A percentile compares a stretch with the other conserved stretches of the same genome.
Conservation (phyloP, 2,113 vertebrate genomes). For the Spilogale gracilis region DNA sequence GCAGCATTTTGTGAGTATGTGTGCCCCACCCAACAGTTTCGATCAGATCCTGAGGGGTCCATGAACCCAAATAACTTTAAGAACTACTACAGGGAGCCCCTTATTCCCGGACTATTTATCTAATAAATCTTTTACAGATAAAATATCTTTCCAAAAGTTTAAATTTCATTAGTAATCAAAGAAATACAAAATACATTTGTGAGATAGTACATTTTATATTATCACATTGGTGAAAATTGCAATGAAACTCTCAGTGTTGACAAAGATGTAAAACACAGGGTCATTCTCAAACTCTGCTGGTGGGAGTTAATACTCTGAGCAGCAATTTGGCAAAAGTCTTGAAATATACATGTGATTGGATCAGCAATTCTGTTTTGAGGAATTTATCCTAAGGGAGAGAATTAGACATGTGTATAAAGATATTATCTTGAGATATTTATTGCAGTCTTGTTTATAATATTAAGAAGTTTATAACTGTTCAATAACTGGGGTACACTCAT, state of each 20-base stretch:
- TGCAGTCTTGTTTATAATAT: background rate
- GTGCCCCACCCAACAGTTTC: background rate
- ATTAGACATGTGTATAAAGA: background rate
- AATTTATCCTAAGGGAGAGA: constrained; percentile 44
- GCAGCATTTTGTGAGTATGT: background rate
- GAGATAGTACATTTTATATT: background rate
- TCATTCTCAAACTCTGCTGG: background rate
- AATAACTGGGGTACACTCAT: background rate
- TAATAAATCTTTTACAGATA: background rate
- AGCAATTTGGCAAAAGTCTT: constrained; percentile 42
- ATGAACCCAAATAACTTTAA: background rate
- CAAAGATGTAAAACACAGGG: background rate
- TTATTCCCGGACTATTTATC: background rate
- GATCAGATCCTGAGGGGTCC: background rate
- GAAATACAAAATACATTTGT: background rate
- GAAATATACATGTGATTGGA: background rate
- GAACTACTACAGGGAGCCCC: background rate
- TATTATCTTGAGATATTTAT: constrained; percentile 31
- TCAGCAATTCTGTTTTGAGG: constrained; percentile 16
- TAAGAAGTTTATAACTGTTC: background rate
- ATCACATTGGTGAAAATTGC: background rate
- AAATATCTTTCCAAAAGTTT: background rate
- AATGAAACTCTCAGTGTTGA: background rate
- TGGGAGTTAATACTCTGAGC: background rate
- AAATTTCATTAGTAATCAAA: constrained; percentile 33